These are phyloP conservation scores for Microctenopoma steveboyesi DNA, from an alignment of 2,797 vertebrate genomes.

Conservation along the genomic window DNA sequence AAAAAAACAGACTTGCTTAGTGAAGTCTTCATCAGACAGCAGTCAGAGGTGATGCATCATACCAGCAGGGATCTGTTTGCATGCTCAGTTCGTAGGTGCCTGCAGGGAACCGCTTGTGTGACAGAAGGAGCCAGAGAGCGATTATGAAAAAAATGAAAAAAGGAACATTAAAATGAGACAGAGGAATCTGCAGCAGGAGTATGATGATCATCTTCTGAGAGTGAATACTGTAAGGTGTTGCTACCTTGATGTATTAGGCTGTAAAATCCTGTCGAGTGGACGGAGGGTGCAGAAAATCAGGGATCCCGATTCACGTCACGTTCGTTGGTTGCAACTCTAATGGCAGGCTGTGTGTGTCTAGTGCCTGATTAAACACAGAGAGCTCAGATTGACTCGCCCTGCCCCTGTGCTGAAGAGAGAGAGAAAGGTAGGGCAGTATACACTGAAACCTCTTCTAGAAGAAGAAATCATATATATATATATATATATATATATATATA, in stretches of 20 bases:
- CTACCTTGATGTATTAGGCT: constrained; percentile 6
- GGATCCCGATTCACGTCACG: constrained; percentile 69
- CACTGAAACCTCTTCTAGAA: background rate
- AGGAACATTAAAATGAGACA: background rate
- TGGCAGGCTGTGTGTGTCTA: constrained; percentile 48
- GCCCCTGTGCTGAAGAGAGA: constrained; percentile 14
- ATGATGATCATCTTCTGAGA: background rate
- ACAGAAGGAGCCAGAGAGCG: background rate
- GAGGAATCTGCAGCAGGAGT: constrained; percentile 1
- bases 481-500: no score
- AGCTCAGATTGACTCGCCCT: constrained; percentile 43
- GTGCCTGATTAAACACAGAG: constrained; percentile 67
- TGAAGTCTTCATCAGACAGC: constrained; percentile 42
- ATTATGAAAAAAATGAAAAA: background rate
- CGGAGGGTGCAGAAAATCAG: constrained; percentile 37
- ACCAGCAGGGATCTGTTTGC: constrained; percentile 18
- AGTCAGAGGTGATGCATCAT: constrained; percentile 46
- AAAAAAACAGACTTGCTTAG: constrained; percentile 3
- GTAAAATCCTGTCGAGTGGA: constrained; percentile 20
- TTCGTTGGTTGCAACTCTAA: constrained; percentile 48
- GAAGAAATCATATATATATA: no score
- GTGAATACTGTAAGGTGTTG: constrained; percentile 15
- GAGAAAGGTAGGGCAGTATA: background rate
- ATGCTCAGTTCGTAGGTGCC: constrained; percentile 8
- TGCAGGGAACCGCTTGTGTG: background rate